phyloP scores from a whole-genome alignment of 2,797 vertebrate genomes.

The Lepus townsendii region DNA sequence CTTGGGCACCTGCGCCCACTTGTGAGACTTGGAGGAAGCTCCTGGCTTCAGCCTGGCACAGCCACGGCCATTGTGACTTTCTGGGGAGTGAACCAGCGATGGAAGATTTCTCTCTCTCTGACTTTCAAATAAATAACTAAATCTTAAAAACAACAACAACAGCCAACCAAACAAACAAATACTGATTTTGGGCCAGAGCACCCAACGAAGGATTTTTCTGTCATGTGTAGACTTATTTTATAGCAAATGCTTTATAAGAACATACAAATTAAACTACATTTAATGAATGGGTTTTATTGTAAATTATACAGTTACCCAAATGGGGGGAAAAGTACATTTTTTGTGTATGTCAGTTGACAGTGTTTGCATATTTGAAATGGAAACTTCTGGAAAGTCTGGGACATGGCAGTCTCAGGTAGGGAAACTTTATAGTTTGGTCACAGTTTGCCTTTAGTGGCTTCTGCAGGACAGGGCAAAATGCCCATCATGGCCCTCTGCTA shows the following conservation, averaged over 20 bases:
- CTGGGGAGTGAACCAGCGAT: too few relatives aligned
- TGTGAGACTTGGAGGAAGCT: too few relatives aligned
- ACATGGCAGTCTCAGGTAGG: not conserved
- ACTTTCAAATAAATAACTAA: too few relatives aligned
- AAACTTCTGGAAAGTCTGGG: not conserved
- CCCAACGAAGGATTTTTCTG: not conserved
- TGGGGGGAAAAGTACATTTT: not conserved
- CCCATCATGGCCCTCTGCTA: not conserved
- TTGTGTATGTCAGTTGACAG: not conserved
- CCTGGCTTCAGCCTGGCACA: too few relatives aligned
- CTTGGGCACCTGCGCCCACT: too few relatives aligned
- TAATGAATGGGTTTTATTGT: conserved; percentile 22
- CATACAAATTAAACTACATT: not conserved
- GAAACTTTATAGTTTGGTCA: not conserved
- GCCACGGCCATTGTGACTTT: too few relatives aligned
- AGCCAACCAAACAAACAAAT: not conserved
- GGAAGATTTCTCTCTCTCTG: too few relatives aligned
- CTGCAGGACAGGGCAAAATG: not conserved
- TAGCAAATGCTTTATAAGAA: conserved; percentile 2
- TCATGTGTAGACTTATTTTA: not conserved
- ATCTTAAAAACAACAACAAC: too few relatives aligned
- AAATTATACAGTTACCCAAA: conserved; percentile 47
- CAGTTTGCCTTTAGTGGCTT: not conserved
- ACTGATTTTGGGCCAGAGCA: not conserved
- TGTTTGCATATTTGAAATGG: conserved; percentile 49